Evolutionary conservation across 2,797 vertebrate species (phyloP), one percentile per base, ranked within the genome.

Genomic region (Myripristis jacobus): DNA sequence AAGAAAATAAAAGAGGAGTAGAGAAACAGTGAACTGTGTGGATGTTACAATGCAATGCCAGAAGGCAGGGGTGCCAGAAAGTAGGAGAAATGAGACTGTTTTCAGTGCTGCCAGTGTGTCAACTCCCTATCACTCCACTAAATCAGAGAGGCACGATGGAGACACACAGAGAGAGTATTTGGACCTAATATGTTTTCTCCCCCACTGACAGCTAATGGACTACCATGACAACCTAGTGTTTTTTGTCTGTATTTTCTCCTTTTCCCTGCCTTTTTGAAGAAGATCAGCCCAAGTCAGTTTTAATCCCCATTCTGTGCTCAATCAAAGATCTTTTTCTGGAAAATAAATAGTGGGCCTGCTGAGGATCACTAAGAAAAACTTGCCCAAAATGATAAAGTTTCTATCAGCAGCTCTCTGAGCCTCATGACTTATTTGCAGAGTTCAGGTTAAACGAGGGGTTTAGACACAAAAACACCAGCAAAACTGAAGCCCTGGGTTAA

Each of bases 141-240:
- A 75, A 76, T 76, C 38, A 15, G 38, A 48, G 48, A 61, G 59
- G 65, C 70, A 48, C 59, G 48, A 6, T 55, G 54, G 51, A 70
- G 41, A 77, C 57, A 29, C 50, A 62, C 43, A 48, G 36, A 24
- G 63, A 10, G 31, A 55, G 31, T 22, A 46, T 38, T 38, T 44
- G 25, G 27, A 63, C 53, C 60, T 72, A 47, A 36, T 69, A 31
- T n/a, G 44, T 48, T 73, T 58, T 47, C 59, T 24, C 24, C 41
- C 63, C 13, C 21, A 50, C 34, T 8, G 67, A 75, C 34, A 57
- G 44, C 22, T 36, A 18, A 3, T 64, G 50, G 21, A 59, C 61
- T 61, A 27, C 52, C 27, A 36, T 52, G 31, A 38, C 18, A 47
- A 9, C 38, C 38, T 29, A 3, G 27, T 29, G 6, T 29, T 29